Evolutionary conservation across 53 echinoderm and acorn worm genomes (phyloP).

Genomic region (Holothuria scabra): DNA sequence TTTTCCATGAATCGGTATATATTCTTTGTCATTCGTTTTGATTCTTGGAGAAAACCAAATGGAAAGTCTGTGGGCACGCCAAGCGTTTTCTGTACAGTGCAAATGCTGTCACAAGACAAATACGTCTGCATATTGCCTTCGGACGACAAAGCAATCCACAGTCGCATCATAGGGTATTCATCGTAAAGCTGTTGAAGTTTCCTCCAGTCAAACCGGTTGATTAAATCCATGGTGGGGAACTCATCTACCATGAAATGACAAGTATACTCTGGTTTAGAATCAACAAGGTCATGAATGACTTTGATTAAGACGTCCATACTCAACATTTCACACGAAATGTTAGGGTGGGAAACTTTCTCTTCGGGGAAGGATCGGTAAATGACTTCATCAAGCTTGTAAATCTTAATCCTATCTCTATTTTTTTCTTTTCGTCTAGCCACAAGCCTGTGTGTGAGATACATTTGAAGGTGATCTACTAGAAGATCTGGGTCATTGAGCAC

Average conservation of each 20-base stretch:
- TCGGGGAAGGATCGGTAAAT: conserved; percentile 4
- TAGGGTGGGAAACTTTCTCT: conserved; percentile 9
- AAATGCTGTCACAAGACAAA: not conserved
- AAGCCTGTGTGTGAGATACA: not conserved
- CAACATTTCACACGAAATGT: conserved; percentile 6
- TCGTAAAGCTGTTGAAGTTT: not conserved
- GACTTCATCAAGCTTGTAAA: conserved; percentile 17
- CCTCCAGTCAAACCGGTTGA: conserved; percentile 1
- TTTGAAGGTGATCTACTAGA: not conserved
- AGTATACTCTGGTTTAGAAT: not conserved
- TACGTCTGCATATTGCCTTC: conserved; percentile 30
- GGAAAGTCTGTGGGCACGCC: conserved; percentile 5
- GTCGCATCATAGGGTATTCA: conserved; percentile 2
- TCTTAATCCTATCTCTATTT: not conserved
- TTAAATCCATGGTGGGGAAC: conserved; percentile 3
- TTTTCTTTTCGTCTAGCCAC: not conserved
- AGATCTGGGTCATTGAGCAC: conserved; percentile 29
- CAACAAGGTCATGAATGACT: not conserved
- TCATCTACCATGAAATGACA: conserved; percentile 24
- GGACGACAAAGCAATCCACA: conserved; percentile 13
- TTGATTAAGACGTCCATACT: not conserved
- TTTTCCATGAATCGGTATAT: not conserved
- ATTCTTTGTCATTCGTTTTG: conserved; percentile 12
- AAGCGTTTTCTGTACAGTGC: not conserved
- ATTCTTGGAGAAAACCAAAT: conserved; percentile 16